A percentile compares a stretch with the other conserved stretches of the same genome.
phyloP scores from a whole-genome alignment of 1,140 invertebrate genomes.

The Heterodera carotae region DNA sequence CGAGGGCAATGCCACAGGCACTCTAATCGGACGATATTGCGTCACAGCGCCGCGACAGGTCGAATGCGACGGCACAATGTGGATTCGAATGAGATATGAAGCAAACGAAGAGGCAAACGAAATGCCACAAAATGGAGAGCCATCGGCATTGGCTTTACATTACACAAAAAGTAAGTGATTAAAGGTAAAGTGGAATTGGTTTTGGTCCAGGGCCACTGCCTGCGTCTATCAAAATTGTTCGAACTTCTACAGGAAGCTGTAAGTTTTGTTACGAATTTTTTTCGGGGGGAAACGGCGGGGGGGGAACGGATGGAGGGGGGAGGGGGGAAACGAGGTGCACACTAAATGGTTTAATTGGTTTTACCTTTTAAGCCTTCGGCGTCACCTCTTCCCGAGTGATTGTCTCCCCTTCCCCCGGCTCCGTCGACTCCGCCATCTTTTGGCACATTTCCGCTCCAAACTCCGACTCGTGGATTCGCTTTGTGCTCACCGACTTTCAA shows the following conservation, averaged over 20 bases:
- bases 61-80: constrained; percentile 37
- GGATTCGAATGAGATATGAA: constrained; percentile 39
- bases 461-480: constrained; percentile 30
- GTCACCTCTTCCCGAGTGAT: constrained; percentile 37
- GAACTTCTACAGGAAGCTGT: too few species aligned
- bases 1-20: constrained; percentile 45
- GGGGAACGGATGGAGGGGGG: too few species aligned
- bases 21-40: constrained; percentile 51
- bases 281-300: too few species aligned
- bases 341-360: too few species aligned
- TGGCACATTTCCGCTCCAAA: constrained; percentile 32
- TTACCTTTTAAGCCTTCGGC: constrained; percentile 34
- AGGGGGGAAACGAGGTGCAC: too few species aligned
- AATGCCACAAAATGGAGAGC: background rate
- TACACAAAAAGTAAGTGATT: constrained; percentile 8
- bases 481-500: constrained; percentile 29
- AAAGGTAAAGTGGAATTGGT: background rate
- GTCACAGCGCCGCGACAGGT: constrained; percentile 13
- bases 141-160: constrained; percentile 3
- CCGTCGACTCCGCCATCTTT: background rate
- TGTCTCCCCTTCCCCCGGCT: constrained; percentile 18
- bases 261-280: too few species aligned
- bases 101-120: background rate
- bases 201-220: too few species aligned
- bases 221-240: too few species aligned